Percentiles rank a stretch among this genome's conserved stretches.
phyloP scores from a whole-genome alignment of 2,113 vertebrate species.

The Pimephales promelas region DNA sequence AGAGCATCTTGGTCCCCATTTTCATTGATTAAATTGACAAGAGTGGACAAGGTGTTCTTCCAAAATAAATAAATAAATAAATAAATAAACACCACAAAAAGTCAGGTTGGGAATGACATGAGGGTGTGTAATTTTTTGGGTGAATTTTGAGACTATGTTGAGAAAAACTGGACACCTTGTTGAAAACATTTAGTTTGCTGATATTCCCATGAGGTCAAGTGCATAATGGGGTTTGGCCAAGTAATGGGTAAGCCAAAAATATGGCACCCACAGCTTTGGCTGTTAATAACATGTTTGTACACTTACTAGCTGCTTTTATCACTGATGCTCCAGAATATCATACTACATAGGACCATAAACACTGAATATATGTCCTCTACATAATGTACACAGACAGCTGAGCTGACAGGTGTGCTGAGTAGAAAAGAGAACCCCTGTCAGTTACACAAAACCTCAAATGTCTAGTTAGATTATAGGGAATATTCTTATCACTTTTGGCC shows the following conservation, averaged over 20 bases:
- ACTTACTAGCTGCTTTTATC: background rate
- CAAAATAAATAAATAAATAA: background rate
- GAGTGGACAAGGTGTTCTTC: background rate
- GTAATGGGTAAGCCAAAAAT: background rate
- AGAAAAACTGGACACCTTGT: background rate
- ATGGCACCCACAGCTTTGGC: slow-evolving; percentile 5
- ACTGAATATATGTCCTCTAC: background rate
- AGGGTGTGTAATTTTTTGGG: background rate
- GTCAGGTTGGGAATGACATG: background rate
- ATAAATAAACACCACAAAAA: background rate
- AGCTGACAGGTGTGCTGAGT: slow-evolving; percentile 27
- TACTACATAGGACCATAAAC: background rate
- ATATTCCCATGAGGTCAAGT: slow-evolving; percentile 6
- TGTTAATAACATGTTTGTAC: background rate
- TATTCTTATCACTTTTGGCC: slow-evolving; percentile 37
- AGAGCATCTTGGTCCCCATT: background rate
- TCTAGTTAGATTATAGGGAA: slow-evolving; percentile 9
- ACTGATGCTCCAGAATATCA: background rate
- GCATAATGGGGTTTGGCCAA: slow-evolving; percentile 8
- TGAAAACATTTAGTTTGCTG: background rate
- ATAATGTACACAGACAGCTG: background rate
- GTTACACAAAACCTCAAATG: slow-evolving; percentile 14
- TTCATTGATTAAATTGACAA: background rate
- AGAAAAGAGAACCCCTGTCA: slow-evolving; percentile 31
- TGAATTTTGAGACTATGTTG: background rate